These are phyloP conservation scores for Agelastica alni DNA, from an alignment of 2,888 invertebrate genomes.

Conservation along the genomic window DNA sequence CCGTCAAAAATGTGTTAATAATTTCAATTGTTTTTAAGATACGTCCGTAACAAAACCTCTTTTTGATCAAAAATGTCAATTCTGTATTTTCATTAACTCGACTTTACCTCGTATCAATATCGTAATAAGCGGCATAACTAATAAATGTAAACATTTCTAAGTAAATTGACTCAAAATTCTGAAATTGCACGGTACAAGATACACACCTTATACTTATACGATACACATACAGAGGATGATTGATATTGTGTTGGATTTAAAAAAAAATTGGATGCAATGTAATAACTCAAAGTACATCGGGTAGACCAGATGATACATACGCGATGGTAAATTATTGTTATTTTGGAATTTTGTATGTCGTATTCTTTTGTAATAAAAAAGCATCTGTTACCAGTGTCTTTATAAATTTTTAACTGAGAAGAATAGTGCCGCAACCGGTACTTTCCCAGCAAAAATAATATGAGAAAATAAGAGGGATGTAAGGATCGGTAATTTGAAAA, in stretches of 20 bases:
- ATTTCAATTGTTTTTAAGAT: too few relatives aligned
- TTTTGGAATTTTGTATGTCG: slow-evolving; percentile 1
- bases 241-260: slow-evolving; percentile 3
- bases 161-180: not conserved
- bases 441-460: not conserved
- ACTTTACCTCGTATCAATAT: too few relatives aligned
- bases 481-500: too few relatives aligned
- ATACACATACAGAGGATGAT: not conserved
- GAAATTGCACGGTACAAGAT: not conserved
- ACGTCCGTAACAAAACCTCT: too few relatives aligned
- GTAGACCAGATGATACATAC: slow-evolving; percentile 9
- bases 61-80: too few relatives aligned
- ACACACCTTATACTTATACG: slow-evolving; percentile 1
- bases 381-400: slow-evolving; percentile 4
- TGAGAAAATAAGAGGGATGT: too few relatives aligned
- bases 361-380: slow-evolving; percentile 9
- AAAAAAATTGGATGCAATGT: slow-evolving; percentile 1
- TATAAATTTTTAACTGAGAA: slow-evolving; percentile 7
- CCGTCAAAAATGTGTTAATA: too few relatives aligned
- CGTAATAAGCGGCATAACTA: too few relatives aligned
- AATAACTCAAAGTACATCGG: slow-evolving; percentile 1
- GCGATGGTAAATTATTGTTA: slow-evolving; percentile 8
- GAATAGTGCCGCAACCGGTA: not conserved
- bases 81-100: too few relatives aligned
- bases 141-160: not conserved